These are phyloP conservation scores for Iphiclides podalirius DNA, from an alignment of 2,888 invertebrate genomes.

Conservation along the genomic window DNA sequence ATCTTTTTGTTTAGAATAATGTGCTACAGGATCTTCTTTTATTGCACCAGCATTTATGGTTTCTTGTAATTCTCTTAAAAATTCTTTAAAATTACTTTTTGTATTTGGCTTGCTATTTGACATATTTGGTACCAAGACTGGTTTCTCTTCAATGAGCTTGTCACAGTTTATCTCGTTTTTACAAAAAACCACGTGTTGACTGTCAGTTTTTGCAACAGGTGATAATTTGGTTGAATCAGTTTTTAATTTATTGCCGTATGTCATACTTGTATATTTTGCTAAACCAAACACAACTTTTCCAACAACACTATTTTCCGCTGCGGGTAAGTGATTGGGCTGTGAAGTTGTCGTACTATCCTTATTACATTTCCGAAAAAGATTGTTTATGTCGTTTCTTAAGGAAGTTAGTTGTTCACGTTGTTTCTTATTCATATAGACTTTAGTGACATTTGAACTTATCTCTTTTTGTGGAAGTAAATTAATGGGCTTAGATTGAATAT, in stretches of 20 bases:
- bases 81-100: conserved; percentile 34
- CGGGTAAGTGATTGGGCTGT: neutral
- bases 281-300: conserved; percentile 17
- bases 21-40: conserved; percentile 23
- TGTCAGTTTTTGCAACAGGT: neutral
- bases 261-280: conserved; percentile 12
- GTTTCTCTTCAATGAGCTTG: conserved; percentile 1
- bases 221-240: neutral
- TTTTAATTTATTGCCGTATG: conserved; percentile 2
- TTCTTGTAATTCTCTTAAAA: conserved; percentile 52
- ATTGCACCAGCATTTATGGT: conserved; percentile 48
- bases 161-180: neutral
- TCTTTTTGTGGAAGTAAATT: conserved; percentile 32
- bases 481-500: conserved; percentile 22
- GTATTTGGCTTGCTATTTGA: neutral
- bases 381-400: conserved; percentile 2
- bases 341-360: neutral
- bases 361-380: neutral
- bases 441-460: conserved; percentile 40
- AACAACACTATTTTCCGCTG: conserved; percentile 1
- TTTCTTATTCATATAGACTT: conserved; percentile 44
- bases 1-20: neutral
- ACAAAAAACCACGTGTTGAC: neutral
- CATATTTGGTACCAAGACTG: conserved; percentile 6
- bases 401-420: conserved; percentile 33